Evolutionary conservation across 2,797 vertebrate genomes (phyloP).

Genomic region (Silurus aristotelis): DNA sequence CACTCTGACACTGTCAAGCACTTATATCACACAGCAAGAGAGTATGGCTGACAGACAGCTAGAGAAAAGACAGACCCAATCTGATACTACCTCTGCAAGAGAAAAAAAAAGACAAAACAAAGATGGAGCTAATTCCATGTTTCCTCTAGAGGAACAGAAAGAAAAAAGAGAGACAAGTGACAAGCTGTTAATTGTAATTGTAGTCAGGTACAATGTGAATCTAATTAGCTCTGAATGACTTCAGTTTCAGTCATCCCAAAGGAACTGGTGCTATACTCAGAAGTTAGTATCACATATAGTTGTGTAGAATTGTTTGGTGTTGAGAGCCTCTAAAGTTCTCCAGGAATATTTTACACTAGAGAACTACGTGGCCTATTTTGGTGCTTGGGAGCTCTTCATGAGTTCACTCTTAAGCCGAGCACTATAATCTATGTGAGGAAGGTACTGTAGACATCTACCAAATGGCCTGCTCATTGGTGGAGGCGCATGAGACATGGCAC

Average conservation of each 20-base stretch:
- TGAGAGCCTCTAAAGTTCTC: not conserved
- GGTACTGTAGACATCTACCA: not conserved
- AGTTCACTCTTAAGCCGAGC: not conserved
- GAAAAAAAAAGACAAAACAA: not conserved
- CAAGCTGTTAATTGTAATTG: not conserved
- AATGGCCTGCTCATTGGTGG: not conserved
- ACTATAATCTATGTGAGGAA: conserved; percentile 2
- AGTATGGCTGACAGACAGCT: conserved; percentile 29
- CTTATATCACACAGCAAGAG: conserved; percentile 43
- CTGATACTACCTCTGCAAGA: not conserved
- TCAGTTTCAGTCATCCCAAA: not conserved
- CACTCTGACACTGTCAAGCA: conserved; percentile 40
- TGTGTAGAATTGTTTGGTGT: too few relatives aligned
- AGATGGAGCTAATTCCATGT: not conserved
- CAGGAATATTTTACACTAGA: not conserved
- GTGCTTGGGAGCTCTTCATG: not conserved
- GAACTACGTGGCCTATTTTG: not conserved
- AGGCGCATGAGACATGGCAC: not conserved
- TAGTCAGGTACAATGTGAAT: not conserved
- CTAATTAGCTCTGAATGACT: not conserved
- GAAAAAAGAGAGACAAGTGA: not conserved
- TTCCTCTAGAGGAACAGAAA: not conserved
- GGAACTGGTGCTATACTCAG: not conserved
- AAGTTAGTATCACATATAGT: not conserved
- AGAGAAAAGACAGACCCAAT: not conserved